These are phyloP conservation scores for Harlomillsia oculata DNA, from an alignment of 1,140 invertebrate genomes.

Conservation along the genomic window DNA sequence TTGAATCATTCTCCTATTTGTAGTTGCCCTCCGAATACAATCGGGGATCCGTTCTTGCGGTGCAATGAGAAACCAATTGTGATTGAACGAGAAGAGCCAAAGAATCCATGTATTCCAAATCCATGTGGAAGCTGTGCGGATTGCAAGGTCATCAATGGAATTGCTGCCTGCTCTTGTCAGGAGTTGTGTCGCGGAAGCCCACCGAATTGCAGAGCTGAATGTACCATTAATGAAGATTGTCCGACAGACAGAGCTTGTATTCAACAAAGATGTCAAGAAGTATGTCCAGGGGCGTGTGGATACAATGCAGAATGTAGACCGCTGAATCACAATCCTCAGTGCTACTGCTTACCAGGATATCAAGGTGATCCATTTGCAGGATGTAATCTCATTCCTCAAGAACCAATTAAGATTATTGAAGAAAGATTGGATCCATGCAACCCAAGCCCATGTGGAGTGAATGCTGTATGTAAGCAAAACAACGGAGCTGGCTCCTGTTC, in stretches of 20 bases:
- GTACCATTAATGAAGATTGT: slow-evolving; percentile 53
- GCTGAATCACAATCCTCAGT: slow-evolving; percentile 66
- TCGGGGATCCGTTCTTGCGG: slow-evolving; percentile 38
- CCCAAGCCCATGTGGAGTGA: slow-evolving; percentile 48
- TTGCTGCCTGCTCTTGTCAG: slow-evolving; percentile 65
- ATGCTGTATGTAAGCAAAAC: slow-evolving; percentile 39
- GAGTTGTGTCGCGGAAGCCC: slow-evolving; percentile 59
- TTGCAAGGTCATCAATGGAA: slow-evolving; percentile 68
- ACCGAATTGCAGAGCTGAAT: slow-evolving; percentile 52
- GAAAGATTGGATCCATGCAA: slow-evolving; percentile 48
- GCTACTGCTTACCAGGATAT: slow-evolving; percentile 63
- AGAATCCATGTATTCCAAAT: slow-evolving; percentile 63
- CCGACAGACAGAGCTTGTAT: slow-evolving; percentile 50
- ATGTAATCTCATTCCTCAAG: slow-evolving; percentile 47
- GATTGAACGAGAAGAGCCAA: slow-evolving; percentile 31
- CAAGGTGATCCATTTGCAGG: slow-evolving; percentile 44
- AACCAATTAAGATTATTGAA: not conserved
- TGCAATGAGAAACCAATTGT: slow-evolving; percentile 38
- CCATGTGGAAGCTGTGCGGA: slow-evolving; percentile 67
- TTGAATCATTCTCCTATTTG: slow-evolving; percentile 42
- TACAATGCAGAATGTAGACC: slow-evolving; percentile 67
- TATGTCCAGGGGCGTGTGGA: slow-evolving; percentile 71
- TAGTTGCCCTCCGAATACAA: slow-evolving; percentile 47
- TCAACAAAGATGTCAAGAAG: slow-evolving; percentile 63
- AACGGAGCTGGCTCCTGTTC: slow-evolving; percentile 43